Evolutionary conservation across 2,113 vertebrate genomes (phyloP).

Genomic region (Campylorhamphus procurvoides): DNA sequence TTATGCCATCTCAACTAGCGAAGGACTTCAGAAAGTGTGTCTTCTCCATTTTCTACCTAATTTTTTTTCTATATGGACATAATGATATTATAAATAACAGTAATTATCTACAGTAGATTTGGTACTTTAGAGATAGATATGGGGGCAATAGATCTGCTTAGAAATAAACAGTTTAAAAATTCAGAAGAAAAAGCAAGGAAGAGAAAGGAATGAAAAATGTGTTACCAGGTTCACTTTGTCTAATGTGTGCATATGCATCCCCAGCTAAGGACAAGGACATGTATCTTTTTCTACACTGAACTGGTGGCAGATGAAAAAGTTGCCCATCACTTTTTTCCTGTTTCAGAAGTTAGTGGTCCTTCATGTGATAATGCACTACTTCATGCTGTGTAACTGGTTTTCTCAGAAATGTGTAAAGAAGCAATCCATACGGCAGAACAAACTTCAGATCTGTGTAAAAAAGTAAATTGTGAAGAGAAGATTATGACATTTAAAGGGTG

Average conservation of each 20-base stretch:
- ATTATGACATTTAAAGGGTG: not conserved
- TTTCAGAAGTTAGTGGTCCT: not conserved
- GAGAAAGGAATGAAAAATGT: not conserved
- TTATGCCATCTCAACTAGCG: not conserved
- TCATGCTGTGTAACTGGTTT: not conserved
- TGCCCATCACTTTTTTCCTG: not conserved
- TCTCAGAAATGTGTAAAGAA: not conserved
- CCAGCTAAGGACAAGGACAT: not conserved
- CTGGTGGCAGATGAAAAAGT: not conserved
- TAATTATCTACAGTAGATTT: not conserved
- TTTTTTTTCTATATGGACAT: not conserved
- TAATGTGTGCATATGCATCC: fast-evolving
- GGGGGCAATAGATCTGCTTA: not conserved
- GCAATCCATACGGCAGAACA: not conserved
- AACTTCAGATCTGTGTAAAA: not conserved
- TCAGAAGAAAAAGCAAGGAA: not conserved
- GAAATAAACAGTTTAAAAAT: not conserved
- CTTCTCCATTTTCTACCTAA: not conserved
- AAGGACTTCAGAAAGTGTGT: not conserved
- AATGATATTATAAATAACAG: not conserved
- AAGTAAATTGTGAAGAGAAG: not conserved
- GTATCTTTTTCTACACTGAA: not conserved
- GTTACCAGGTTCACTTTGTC: not conserved
- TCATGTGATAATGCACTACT: not conserved
- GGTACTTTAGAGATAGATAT: not conserved